Evolutionary conservation across 1,140 invertebrate species (phyloP).

Genomic region (Orussus abietinus): DNA sequence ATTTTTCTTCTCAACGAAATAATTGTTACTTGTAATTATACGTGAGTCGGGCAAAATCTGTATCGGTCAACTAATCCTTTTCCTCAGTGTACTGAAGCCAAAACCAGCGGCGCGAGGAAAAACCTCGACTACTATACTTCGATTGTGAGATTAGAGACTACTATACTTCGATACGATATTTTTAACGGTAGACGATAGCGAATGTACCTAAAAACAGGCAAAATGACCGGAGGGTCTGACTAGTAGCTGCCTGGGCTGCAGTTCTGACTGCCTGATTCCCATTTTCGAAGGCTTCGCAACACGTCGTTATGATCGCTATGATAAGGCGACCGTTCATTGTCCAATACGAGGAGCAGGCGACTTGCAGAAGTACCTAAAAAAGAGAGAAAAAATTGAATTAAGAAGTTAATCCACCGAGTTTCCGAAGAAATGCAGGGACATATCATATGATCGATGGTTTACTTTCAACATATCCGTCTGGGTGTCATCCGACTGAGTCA

Average conservation of each 20-base stretch:
- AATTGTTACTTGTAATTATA: too few relatives aligned
- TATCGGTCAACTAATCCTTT: too few relatives aligned
- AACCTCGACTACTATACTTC: too few relatives aligned
- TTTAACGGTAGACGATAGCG: neutral
- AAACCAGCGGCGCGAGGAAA: too few relatives aligned
- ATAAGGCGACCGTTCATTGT: slow-evolving; percentile 79
- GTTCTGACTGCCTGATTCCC: slow-evolving; percentile 74
- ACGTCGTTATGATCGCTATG: slow-evolving; percentile 71
- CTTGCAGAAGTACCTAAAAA: slow-evolving; percentile 69
- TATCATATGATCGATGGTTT: too few relatives aligned
- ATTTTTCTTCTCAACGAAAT: too few relatives aligned
- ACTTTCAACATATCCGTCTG: slow-evolving; percentile 73
- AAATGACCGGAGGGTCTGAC: slow-evolving; percentile 76
- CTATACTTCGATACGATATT: slow-evolving; percentile 2
- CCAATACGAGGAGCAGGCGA: slow-evolving; percentile 76
- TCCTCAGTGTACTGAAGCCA: too few relatives aligned
- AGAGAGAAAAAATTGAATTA: neutral
- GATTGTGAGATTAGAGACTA: too few relatives aligned
- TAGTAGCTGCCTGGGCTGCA: slow-evolving; percentile 76
- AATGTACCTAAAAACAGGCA: slow-evolving; percentile 69
- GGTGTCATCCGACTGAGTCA: slow-evolving; percentile 68
- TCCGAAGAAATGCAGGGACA: neutral
- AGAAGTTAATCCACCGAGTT: neutral
- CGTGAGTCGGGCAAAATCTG: too few relatives aligned
- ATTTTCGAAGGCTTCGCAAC: slow-evolving; percentile 69